A percentile compares a stretch with the other conserved stretches of the same genome.
Evolutionary conservation across 2,797 vertebrate species (phyloP).

Genomic region (Etheostoma perlongum): DNA sequence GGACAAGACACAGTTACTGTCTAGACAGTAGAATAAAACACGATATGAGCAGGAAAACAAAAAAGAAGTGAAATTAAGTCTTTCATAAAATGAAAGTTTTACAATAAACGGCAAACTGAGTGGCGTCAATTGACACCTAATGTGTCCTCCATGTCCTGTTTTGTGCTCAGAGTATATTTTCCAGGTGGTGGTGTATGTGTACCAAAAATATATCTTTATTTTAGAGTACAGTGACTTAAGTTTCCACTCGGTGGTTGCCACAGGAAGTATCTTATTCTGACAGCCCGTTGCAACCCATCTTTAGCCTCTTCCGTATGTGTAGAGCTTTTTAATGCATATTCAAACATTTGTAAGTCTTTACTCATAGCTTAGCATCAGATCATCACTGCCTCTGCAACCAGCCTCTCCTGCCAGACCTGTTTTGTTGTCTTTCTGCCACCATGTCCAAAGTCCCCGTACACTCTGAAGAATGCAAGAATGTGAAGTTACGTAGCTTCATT

Average conservation of each 20-base stretch:
- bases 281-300: background rate
- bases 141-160: slow-evolving; percentile 10
- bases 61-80: slow-evolving; percentile 15
- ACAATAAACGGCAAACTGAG: background rate
- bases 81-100: slow-evolving; percentile 7
- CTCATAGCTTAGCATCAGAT: slow-evolving; percentile 18
- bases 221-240: slow-evolving; percentile 7
- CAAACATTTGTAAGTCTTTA: background rate
- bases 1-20: slow-evolving; percentile 12
- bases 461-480: slow-evolving; percentile 44
- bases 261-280: slow-evolving; percentile 32
- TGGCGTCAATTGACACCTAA: background rate
- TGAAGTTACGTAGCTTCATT: slow-evolving; percentile 9
- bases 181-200: slow-evolving; percentile 30
- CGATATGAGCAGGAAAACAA: slow-evolving; percentile 31
- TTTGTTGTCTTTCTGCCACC: background rate
- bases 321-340: background rate
- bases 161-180: slow-evolving; percentile 46
- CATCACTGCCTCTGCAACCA: background rate
- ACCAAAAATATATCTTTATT: slow-evolving; percentile 43
- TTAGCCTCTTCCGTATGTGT: background rate
- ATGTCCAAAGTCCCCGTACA: slow-evolving; percentile 49
- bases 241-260: slow-evolving; percentile 58
- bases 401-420: slow-evolving; percentile 61
- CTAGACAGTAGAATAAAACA: slow-evolving; percentile 37